Evolutionary conservation across 2,113 vertebrate genomes (phyloP), one percentile per base, ranked within the genome.

Genomic region (Struthidea cinerea): DNA sequence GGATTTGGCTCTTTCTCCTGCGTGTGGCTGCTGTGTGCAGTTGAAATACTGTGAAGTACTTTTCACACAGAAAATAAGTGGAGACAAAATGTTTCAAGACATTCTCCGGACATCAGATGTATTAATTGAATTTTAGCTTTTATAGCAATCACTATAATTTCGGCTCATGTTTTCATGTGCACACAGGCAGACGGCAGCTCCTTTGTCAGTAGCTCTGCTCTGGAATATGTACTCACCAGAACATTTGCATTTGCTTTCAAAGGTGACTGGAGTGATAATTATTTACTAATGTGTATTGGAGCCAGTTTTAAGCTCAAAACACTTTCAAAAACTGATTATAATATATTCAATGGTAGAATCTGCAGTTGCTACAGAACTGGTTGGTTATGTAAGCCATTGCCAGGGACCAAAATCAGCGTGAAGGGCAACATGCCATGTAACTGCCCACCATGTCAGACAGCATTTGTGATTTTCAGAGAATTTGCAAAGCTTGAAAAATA

Each of bases 61-160:
- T 84, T 84, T 46, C 20, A 56, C 6, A 10, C 11, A 49, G 84
- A 63, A 92, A 57, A 37, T 37, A 71, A 92, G 35, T 30, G 24
- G 22, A 5, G 13, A 13, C 20, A 57, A 67, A 81, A 47, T 22
- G 33, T 90, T 85, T 87, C 8, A 21, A 50, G 73, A 12, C 14
- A 21, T 90, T 85, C 44, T 56, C 33, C 49, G 71, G 76, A 46
- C 47, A 78, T 64, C 60, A 89, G 49, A 64, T 46, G 16, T 52
- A 68, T 90, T 94, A 96, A 96, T 77, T 86, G 69, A 50, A 50
- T 78, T 95, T 78, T 46, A 78, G 75, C 76, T 81, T 18, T 84
- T 81, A 32, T 7, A 84, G 69, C 70, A 78, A 68, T 52, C 53
- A 28, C 79, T 80, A 47, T 41, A 37, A 78, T 94, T 95, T 89